These are phyloP conservation scores for Psophia crepitans DNA, from an alignment of 2,113 vertebrate genomes.

Conservation along the genomic window DNA sequence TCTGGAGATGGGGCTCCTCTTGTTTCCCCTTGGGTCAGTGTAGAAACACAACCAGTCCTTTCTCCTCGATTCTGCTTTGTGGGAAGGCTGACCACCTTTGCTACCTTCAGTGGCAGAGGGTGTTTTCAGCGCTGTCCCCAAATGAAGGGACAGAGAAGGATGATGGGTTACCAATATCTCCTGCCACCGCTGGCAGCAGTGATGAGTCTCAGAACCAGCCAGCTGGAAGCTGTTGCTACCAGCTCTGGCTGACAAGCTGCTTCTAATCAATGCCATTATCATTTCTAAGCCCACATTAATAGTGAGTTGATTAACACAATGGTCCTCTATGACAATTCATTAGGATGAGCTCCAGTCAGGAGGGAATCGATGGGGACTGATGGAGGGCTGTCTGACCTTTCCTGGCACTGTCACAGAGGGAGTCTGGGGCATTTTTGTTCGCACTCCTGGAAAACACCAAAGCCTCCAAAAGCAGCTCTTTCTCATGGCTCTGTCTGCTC, in stretches of 20 bases:
- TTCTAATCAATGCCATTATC: neutral
- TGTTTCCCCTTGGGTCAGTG: accelerated
- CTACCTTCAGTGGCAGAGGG: neutral
- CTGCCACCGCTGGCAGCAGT: neutral
- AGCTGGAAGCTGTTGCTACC: neutral
- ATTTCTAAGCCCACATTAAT: slow-evolving; percentile 22
- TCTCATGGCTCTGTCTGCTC: neutral
- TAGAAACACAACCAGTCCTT: accelerated
- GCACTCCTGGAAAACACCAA: neutral
- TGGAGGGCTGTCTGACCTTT: neutral
- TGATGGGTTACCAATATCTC: neutral
- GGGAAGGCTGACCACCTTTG: neutral
- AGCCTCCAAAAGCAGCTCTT: neutral
- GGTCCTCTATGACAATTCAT: slow-evolving; percentile 7
- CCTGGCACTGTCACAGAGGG: neutral
- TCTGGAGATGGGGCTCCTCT: neutral
- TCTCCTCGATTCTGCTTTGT: neutral
- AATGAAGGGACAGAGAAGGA: neutral
- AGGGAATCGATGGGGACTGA: neutral
- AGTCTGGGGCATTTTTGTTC: neutral
- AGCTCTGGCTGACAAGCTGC: neutral
- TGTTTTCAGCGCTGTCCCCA: neutral
- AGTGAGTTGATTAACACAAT: neutral
- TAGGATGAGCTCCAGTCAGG: slow-evolving; percentile 17
- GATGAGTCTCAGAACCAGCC: neutral